phyloP scores from a whole-genome alignment of 2,888 invertebrate genomes.

The Lobophora halterata region DNA sequence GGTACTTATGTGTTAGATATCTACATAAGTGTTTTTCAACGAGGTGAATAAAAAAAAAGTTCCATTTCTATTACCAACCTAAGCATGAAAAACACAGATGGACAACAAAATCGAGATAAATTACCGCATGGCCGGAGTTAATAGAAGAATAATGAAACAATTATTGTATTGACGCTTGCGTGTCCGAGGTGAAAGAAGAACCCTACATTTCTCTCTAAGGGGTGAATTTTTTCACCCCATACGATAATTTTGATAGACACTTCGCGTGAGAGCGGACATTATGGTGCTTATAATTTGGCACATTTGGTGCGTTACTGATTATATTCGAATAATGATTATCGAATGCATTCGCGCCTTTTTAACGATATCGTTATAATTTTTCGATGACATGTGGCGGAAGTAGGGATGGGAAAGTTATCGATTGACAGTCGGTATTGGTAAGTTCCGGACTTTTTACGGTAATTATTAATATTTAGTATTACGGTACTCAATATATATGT shows the following conservation, averaged over 20 bases:
- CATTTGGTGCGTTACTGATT: constrained; percentile 71
- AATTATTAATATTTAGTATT: no score
- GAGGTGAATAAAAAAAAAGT: background rate
- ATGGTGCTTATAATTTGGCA: constrained; percentile 65
- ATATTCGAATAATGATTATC: constrained; percentile 60
- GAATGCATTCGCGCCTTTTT: constrained; percentile 69
- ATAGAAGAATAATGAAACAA: constrained; percentile 80
- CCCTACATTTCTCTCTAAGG: constrained; percentile 48
- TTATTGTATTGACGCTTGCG: constrained; percentile 73
- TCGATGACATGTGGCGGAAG: constrained; percentile 45
- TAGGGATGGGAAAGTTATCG: constrained; percentile 15
- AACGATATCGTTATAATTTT: constrained; percentile 62
- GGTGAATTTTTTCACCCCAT: constrained; percentile 62
- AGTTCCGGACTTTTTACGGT: constrained; percentile 1
- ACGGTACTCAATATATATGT: no score
- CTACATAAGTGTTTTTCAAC: constrained; percentile 5
- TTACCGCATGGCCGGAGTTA: constrained; percentile 69
- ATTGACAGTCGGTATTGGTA: constrained; percentile 12
- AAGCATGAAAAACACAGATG: constrained; percentile 18
- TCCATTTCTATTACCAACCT: background rate
- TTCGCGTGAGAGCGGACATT: constrained; percentile 75
- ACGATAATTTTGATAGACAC: constrained; percentile 78
- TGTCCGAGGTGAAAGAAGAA: constrained; percentile 53
- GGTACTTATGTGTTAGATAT: no score
- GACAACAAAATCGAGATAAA: constrained; percentile 43